Conservation (phyloP, 2,797 vertebrate species). For the Leucoraja ocellata region DNA sequence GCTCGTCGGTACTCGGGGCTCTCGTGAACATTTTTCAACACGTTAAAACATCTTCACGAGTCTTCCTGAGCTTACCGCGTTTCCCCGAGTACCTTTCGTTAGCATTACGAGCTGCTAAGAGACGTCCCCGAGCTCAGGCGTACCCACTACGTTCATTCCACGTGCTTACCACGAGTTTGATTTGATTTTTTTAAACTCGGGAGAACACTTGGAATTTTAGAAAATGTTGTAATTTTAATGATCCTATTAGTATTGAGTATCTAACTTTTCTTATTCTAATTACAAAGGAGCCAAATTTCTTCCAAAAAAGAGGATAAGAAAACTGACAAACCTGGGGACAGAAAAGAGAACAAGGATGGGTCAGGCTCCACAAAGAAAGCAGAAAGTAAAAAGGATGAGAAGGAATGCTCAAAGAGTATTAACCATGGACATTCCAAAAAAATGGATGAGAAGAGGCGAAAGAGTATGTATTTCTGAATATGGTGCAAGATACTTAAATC, state of each 20-base stretch:
- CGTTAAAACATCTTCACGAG: no score
- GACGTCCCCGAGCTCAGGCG: no score
- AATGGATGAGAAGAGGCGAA: constrained; percentile 78
- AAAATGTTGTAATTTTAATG: background rate
- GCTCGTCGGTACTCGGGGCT: no score
- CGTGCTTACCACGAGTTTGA: no score
- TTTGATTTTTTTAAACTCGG: no score
- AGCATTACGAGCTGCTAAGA: no score
- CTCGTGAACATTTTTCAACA: no score
- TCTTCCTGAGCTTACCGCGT: no score
- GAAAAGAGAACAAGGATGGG: constrained; percentile 79
- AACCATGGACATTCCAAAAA: constrained; percentile 70
- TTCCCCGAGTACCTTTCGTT: no score
- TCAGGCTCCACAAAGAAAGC: constrained; percentile 62
- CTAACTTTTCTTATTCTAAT: background rate
- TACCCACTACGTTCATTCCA: no score
- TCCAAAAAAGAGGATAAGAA: constrained; percentile 92
- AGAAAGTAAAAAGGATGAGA: constrained; percentile 74
- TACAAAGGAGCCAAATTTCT: constrained; percentile 62
- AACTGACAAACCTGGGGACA: constrained; percentile 73
- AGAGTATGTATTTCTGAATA: constrained; percentile 61
- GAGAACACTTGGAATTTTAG: background rate
- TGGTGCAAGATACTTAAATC: background rate
- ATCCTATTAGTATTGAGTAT: background rate
- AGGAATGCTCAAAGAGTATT: constrained; percentile 62